These are phyloP conservation scores for Rhyzopertha dominica DNA, from an alignment of 1,140 invertebrate species.

Conservation along the genomic window DNA sequence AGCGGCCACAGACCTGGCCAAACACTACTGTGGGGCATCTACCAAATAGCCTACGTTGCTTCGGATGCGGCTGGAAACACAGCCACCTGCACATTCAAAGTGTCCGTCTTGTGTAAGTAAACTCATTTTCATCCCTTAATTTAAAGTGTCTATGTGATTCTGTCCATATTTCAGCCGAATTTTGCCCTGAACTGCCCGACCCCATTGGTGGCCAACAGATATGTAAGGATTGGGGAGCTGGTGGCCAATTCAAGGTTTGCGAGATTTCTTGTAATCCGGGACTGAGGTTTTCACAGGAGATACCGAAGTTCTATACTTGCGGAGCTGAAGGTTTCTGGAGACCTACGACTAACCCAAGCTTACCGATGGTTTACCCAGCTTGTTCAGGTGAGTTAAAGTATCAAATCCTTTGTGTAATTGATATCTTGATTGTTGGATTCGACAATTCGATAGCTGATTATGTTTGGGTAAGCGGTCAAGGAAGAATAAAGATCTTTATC, in stretches of 20 bases:
- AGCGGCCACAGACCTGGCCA: constrained; percentile 86
- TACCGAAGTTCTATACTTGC: constrained; percentile 94
- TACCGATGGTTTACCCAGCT: constrained; percentile 82
- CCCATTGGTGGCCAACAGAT: constrained; percentile 85
- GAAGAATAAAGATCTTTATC: too few species aligned
- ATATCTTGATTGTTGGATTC: too few species aligned
- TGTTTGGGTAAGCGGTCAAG: too few species aligned
- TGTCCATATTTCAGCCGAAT: constrained; percentile 62
- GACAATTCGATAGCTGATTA: too few species aligned
- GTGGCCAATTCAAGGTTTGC: constrained; percentile 90
- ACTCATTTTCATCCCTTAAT: background rate
- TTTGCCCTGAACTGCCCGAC: constrained; percentile 81
- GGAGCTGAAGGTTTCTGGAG: constrained; percentile 95
- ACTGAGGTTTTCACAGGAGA: constrained; percentile 80
- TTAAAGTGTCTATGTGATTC: constrained; percentile 1
- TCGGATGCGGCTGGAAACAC: constrained; percentile 86
- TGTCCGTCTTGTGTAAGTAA: constrained; percentile 81
- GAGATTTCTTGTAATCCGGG: constrained; percentile 84
- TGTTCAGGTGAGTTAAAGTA: constrained; percentile 69
- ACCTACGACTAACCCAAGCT: constrained; percentile 71
- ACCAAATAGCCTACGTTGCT: constrained; percentile 90
- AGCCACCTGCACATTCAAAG: constrained; percentile 89
- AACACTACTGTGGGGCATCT: constrained; percentile 86
- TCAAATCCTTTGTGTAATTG: constrained; percentile 7
- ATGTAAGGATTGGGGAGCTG: constrained; percentile 94